Evolutionary conservation across 1,140 invertebrate genomes (phyloP), one percentile per base, ranked within the genome.

Genomic region (Calycopis cecrops): DNA sequence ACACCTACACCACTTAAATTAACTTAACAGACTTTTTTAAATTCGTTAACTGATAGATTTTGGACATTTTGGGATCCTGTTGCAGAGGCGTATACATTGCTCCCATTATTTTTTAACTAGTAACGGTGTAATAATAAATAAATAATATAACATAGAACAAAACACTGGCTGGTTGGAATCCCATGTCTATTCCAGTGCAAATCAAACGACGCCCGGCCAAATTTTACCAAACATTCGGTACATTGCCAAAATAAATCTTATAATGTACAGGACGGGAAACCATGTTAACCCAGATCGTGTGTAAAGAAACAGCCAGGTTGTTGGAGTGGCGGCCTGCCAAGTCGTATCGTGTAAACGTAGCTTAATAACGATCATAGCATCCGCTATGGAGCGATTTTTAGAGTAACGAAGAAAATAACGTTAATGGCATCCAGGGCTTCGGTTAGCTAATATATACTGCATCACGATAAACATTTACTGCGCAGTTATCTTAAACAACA

Each of bases 231-330:
- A 44, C 14, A 16, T 44, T 44, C 16, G 16, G 14, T 28, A 16
- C 16, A 48, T 48, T 48, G 47, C 47, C 47, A 48, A 48, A 44
- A 48, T 48, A 48, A 48, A 48, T 48, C 47, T 48, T 48, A 48
- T 48, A 48, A 48, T 48, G 18, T 48, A 18, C n/a, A 18, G 47
- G 37, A 38, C 37, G 12, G 21, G 47, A 48, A 48, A 48, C 47
- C 47, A 28, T 48, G 47, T 48, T 48, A 48, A 48, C 47, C 47
- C 21, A 48, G 16, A 48, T 48, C 47, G 16, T 48, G 47, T 48
- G 47, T 48, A 48, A 48, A 48, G 47, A 48, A 48, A 48, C 8
- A 48, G 18, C 47, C 47, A 48, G 47, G 47, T 48, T 48, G 47
- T 9, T 12, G 9, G 9, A n/a, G 18, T 48, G 47, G 47, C 47